Evolutionary conservation across 2,888 invertebrate genomes (phyloP), one percentile per base, ranked within the genome.

Genomic region (Drosophila testacea): DNA sequence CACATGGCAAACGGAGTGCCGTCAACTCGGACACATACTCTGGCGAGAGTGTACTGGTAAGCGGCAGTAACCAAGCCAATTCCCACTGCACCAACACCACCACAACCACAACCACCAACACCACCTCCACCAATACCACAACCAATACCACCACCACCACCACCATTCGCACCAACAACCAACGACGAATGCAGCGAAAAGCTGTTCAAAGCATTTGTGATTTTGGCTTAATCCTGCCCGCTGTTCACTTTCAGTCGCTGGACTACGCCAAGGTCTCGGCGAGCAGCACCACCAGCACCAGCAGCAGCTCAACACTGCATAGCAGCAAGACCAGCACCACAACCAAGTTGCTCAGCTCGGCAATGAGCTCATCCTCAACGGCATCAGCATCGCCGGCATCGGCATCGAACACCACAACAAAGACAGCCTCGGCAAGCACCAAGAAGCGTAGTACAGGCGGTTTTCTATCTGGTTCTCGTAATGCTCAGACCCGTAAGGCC

Each of bases 1-100:
- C 89, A 4, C 91, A 91, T 39, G 90, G 91, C 70, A 92, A 92
- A 63, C 89, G 92, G 55, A 91, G 90, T 68, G 90, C 89, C 36
- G 90, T 90, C 69, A 92, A 89, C 69, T 92, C 93, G 59, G 92
- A 92, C 66, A 92, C 92, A 32, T 91, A 92, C 70, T 92, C 92
- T 32, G 91, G 92, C 77, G 93, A 93, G 77, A 92, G 92, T 88
- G 91, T 91, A 65, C 90, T 92, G 90, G 93, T 93, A 91, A 92
- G 92, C 83, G 82, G 87, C 63, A 67, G 62, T 65, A 73, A 50
- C 68, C 81, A 57, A 68, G 79, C 77, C 74, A 78, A 75, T 74
- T 77, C 79, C 73, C 81, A 73, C 71, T 74, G 73, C 72, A 69
- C 68, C 62, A 77, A 11, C 47, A 77, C 32, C 60, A 61, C 10